phyloP scores from a whole-genome alignment of 2,113 vertebrate species.

The Addax nasomaculatus region DNA sequence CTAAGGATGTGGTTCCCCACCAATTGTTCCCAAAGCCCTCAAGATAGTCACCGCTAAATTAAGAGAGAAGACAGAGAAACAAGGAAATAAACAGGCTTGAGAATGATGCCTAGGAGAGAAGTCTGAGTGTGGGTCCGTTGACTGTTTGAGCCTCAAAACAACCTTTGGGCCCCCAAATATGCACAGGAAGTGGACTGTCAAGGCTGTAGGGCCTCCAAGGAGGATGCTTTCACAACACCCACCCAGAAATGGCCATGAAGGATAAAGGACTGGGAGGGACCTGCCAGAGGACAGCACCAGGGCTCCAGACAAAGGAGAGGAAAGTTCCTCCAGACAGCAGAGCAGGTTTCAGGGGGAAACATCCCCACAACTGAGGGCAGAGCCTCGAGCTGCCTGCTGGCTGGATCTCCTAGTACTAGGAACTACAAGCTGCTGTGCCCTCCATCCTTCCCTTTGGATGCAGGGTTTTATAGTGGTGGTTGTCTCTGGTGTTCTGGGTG shows the following conservation, averaged over 20 bases:
- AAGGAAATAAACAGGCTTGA: background rate
- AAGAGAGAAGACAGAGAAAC: background rate
- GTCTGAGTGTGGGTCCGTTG: background rate
- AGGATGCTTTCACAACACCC: background rate
- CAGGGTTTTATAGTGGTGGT: background rate
- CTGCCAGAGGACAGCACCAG: background rate
- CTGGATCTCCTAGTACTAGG: background rate
- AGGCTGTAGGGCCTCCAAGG: background rate
- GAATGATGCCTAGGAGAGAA: background rate
- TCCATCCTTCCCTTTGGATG: background rate
- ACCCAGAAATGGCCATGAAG: background rate
- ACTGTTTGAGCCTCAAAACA: background rate
- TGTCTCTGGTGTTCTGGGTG: background rate
- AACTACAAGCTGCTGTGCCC: background rate
- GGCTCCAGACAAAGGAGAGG: background rate
- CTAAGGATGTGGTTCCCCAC: too few relatives aligned
- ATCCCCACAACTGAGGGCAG: fast-evolving
- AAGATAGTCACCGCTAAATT: background rate
- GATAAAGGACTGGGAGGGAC: background rate
- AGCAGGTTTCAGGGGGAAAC: background rate
- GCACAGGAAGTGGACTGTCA: background rate
- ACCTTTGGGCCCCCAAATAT: background rate
- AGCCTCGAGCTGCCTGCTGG: background rate
- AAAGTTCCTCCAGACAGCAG: background rate
- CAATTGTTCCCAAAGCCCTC: background rate